Conservation (phyloP, 2,888 invertebrate genomes). For the Phaonia tiefii region DNA sequence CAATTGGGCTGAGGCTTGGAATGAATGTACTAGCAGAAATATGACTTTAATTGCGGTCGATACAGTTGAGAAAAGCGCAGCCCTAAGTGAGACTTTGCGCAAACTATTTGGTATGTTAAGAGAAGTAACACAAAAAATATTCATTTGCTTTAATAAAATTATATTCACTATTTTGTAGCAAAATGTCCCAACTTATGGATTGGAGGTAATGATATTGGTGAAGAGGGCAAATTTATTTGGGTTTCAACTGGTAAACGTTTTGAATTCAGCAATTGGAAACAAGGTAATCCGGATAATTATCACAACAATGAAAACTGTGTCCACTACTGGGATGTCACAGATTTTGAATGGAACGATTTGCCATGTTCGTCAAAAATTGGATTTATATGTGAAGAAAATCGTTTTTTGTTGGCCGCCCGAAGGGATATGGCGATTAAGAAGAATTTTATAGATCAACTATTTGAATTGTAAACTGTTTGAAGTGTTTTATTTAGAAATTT, state of each 20-base stretch:
- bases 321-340: conserved; percentile 47
- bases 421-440: conserved; percentile 29
- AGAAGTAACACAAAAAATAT: too few species aligned
- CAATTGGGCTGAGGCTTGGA: conserved; percentile 52
- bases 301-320: conserved; percentile 41
- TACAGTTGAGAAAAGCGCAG: conserved; percentile 29
- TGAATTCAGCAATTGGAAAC: conserved; percentile 48
- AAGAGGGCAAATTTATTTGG: conserved; percentile 51
- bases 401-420: conserved; percentile 3
- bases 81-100: conserved; percentile 14
- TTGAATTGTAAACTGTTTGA: conserved; percentile 31
- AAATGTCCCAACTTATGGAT: conserved; percentile 45
- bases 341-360: conserved; percentile 56
- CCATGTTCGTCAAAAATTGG: conserved; percentile 28
- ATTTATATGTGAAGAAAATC: conserved; percentile 56
- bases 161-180: background rate
- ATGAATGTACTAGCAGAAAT: conserved; percentile 41
- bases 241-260: conserved; percentile 42
- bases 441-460: conserved; percentile 44
- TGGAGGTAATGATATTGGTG: conserved; percentile 49
- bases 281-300: conserved; percentile 49
- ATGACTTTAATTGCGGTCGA: conserved; percentile 34
- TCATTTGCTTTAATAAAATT: background rate
- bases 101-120: too few species aligned
- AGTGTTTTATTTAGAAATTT: too few species aligned